Conservation (phyloP, 2,113 vertebrate genomes). For the Aspidoscelis tigris region DNA sequence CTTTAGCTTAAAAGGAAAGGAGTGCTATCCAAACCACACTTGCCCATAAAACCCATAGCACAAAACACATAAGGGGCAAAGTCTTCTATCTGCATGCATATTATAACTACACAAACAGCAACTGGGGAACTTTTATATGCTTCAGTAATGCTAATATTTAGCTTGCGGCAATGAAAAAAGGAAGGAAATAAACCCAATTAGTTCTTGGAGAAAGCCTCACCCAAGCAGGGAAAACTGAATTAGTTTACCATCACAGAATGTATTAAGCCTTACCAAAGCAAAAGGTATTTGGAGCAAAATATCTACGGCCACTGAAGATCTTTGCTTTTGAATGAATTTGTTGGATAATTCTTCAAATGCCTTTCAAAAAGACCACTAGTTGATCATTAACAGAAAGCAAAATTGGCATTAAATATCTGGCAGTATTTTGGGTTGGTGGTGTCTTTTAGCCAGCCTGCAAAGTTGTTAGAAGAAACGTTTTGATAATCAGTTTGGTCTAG, state of each 20-base stretch:
- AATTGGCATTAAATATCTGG: background rate
- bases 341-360: background rate
- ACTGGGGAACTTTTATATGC: background rate
- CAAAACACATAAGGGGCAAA: background rate
- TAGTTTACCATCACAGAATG: background rate
- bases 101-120: constrained; percentile 9
- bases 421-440: background rate
- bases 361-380: background rate
- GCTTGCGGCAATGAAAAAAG: background rate
- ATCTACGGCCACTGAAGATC: background rate
- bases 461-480: constrained; percentile 19
- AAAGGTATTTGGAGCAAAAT: background rate
- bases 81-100: constrained; percentile 9
- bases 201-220: constrained; percentile 10
- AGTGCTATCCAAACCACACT: background rate
- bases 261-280: background rate
- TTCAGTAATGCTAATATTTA: background rate
- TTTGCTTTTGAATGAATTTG: background rate
- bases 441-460: background rate
- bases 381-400: fast-evolving
- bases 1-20: background rate
- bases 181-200: background rate
- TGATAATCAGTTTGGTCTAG: background rate
- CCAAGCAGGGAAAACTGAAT: background rate
- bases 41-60: background rate